A percentile compares a stretch with the other conserved stretches of the same genome.
Conservation (phyloP, 2,888 invertebrate genomes). For the Linnaemya tessellans region DNA sequence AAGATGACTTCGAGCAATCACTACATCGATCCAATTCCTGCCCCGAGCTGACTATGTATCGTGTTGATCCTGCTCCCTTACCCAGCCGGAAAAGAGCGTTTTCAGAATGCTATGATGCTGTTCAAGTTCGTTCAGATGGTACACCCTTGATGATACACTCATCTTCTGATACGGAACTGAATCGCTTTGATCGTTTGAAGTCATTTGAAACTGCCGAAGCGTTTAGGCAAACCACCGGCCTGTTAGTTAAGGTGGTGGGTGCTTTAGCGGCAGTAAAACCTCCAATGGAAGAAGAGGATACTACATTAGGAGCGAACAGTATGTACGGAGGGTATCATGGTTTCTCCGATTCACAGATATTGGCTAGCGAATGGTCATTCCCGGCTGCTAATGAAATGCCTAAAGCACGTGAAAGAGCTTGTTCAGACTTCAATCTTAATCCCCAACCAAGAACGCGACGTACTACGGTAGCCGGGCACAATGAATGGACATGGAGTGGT, state of each 20-base stretch:
- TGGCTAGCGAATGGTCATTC: conserved; percentile 88
- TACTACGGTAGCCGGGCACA: conserved; percentile 75
- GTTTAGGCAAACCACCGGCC: conserved; percentile 89
- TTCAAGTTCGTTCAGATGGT: conserved; percentile 73
- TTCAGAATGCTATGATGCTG: conserved; percentile 86
- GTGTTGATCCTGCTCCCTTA: conserved; percentile 84
- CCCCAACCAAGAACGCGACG: conserved; percentile 74
- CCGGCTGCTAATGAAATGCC: conserved; percentile 80
- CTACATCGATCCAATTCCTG: conserved; percentile 86
- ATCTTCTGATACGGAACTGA: conserved; percentile 91
- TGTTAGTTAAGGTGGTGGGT: conserved; percentile 90
- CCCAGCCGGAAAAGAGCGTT: conserved; percentile 86
- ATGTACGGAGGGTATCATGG: conserved; percentile 85
- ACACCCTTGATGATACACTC: conserved; percentile 83
- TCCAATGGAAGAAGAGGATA: conserved; percentile 83
- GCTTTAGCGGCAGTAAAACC: conserved; percentile 87
- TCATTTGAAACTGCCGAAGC: conserved; percentile 87
- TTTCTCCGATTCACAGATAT: conserved; percentile 89
- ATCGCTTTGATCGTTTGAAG: conserved; percentile 90
- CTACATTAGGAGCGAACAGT: conserved; percentile 74
- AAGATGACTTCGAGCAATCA: conserved; percentile 79
- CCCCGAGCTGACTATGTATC: conserved; percentile 88
- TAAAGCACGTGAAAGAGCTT: conserved; percentile 85
- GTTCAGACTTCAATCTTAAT: conserved; percentile 84
- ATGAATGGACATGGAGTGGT: conserved; percentile 84